phyloP scores from a whole-genome alignment of 2,888 invertebrate genomes.

The Osmoderma eremita region DNA sequence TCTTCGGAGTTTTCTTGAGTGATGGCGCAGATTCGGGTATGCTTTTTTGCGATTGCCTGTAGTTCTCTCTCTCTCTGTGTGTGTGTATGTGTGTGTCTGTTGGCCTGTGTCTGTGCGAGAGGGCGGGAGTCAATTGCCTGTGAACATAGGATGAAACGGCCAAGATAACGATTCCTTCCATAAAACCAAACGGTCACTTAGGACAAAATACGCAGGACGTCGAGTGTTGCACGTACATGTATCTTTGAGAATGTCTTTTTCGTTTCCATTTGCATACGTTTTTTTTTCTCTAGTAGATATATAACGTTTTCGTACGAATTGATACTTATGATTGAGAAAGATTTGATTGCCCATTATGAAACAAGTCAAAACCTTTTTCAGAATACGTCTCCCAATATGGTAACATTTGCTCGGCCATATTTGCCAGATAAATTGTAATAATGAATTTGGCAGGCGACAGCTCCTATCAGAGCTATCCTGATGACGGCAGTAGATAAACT shows the following conservation, averaged over 20 bases:
- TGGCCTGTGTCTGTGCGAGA: background rate
- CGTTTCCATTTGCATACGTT: constrained; percentile 28
- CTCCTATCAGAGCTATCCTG: too few species aligned
- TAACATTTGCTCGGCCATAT: too few species aligned
- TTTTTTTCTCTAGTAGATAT: background rate
- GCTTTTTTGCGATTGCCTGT: constrained; percentile 1
- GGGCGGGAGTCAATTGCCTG: constrained; percentile 32
- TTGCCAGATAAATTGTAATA: too few species aligned
- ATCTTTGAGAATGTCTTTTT: constrained; percentile 29
- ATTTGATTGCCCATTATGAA: too few species aligned
- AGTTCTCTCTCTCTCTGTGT: background rate
- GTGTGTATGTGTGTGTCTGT: background rate
- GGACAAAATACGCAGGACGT: constrained; percentile 28
- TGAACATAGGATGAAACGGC: constrained; percentile 29
- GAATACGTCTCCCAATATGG: too few species aligned
- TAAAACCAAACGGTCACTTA: constrained; percentile 30
- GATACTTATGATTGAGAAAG: too few species aligned
- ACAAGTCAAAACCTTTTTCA: too few species aligned
- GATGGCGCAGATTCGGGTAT: constrained; percentile 10
- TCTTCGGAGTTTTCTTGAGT: constrained; percentile 13
- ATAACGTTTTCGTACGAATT: too few species aligned
- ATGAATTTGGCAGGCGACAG: too few species aligned
- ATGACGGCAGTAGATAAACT: too few species aligned
- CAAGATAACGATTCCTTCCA: constrained; percentile 31
- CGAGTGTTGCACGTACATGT: constrained; percentile 17